phyloP scores from a whole-genome alignment of 1,140 invertebrate genomes.

The Drosophila fuyamai region DNA sequence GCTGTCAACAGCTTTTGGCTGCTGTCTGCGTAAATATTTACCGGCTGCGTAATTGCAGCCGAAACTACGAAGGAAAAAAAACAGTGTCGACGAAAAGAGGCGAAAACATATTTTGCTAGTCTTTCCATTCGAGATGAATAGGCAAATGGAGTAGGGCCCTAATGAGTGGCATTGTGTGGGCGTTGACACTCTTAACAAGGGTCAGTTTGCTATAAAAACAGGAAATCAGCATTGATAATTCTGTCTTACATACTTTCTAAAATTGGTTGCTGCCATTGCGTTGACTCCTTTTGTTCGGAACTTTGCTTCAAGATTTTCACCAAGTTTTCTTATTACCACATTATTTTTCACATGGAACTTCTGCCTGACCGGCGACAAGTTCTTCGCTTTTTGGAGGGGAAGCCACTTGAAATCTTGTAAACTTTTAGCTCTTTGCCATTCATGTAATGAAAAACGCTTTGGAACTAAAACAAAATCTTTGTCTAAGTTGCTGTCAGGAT shows the following conservation, averaged over 20 bases:
- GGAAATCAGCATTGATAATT: conserved; percentile 10
- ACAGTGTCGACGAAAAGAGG: conserved; percentile 13
- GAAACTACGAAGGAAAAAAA: conserved; percentile 26
- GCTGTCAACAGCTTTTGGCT: conserved; percentile 53
- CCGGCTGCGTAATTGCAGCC: conserved; percentile 59
- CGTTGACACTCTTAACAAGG: conserved; percentile 34
- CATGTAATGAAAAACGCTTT: conserved; percentile 24
- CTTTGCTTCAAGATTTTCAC: neutral
- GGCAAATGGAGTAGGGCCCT: conserved; percentile 36
- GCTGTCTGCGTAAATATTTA: conserved; percentile 60
- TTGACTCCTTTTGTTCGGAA: conserved; percentile 5
- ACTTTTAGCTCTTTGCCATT: conserved; percentile 29
- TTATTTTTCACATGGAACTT: conserved; percentile 30
- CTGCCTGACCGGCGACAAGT: conserved; percentile 35
- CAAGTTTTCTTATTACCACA: conserved; percentile 36
- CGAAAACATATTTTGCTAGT: conserved; percentile 24
- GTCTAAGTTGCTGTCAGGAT: conserved; percentile 16
- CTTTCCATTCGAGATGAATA: conserved; percentile 6
- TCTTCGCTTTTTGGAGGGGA: conserved; percentile 8
- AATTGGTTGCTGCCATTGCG: conserved; percentile 24
- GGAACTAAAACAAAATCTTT: conserved; percentile 37
- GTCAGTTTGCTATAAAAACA: conserved; percentile 15
- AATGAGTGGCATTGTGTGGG: conserved; percentile 42
- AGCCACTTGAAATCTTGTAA: conserved; percentile 24
- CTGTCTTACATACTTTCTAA: conserved; percentile 10